Percentiles rank a stretch among this genome's conserved stretches.
These are phyloP conservation scores for Ypsolopha scabrella DNA, from an alignment of 2,888 invertebrate genomes.

Conservation along the genomic window DNA sequence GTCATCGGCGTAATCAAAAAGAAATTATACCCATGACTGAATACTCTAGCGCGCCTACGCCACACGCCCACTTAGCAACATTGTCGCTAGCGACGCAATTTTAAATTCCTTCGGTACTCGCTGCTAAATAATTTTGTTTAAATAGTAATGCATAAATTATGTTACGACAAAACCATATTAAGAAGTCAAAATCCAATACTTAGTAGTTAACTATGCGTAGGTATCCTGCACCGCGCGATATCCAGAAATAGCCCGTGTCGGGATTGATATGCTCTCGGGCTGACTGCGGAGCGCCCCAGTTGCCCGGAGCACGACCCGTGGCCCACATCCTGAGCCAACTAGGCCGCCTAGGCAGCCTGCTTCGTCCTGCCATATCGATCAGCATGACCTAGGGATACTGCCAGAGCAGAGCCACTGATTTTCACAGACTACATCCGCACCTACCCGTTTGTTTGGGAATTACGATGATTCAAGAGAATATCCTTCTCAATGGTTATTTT, in stretches of 20 bases:
- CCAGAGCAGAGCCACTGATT: neutral
- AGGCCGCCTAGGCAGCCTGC: conserved; percentile 31
- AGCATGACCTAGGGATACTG: conserved; percentile 21
- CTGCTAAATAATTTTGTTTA: conserved; percentile 17
- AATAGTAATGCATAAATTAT: neutral
- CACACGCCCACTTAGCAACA: conserved; percentile 28
- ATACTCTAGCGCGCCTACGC: conserved; percentile 11
- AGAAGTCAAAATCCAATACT: neutral
- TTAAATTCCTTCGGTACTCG: conserved; percentile 32
- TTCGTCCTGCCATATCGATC: conserved; percentile 44
- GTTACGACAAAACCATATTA: too few relatives aligned
- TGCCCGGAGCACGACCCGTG: conserved; percentile 32
- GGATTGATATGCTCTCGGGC: neutral
- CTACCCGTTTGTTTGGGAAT: neutral
- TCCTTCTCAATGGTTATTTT: neutral
- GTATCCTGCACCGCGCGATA: neutral
- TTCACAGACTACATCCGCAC: too few relatives aligned
- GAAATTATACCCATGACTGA: conserved; percentile 15
- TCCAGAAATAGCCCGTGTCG: neutral
- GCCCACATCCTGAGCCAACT: conserved; percentile 35
- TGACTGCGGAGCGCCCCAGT: conserved; percentile 32
- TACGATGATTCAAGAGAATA: neutral
- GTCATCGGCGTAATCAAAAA: conserved; percentile 26
- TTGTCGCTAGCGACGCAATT: conserved; percentile 30
- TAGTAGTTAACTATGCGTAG: neutral